Evolutionary conservation across 2,113 vertebrate genomes (phyloP).

Genomic region (Peromyscus leucopus): DNA sequence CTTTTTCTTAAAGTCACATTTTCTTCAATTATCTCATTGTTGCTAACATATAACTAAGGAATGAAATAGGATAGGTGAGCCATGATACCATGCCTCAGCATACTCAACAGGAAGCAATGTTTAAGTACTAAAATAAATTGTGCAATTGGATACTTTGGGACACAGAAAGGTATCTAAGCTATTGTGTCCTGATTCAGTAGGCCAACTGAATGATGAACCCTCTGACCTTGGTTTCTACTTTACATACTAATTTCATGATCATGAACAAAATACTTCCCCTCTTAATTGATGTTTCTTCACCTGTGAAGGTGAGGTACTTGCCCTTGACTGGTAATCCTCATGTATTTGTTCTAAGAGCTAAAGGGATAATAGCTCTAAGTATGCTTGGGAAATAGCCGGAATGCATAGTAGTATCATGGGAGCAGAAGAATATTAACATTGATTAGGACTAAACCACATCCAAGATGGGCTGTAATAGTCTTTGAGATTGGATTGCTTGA

Average conservation of each 20-base stretch:
- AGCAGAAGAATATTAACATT: neutral
- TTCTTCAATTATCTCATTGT: neutral
- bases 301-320: neutral
- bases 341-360: neutral
- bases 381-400: conserved; percentile 1
- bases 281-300: neutral
- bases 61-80: neutral
- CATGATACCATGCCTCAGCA: too few species aligned
- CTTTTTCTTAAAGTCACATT: neutral
- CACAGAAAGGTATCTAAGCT: neutral
- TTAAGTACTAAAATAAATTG: neutral
- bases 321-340: neutral
- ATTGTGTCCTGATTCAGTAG: neutral
- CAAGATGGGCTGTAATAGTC: neutral
- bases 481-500: neutral
- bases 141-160: neutral
- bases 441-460: neutral
- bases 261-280: neutral
- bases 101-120: neutral
- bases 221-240: neutral
- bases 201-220: neutral
- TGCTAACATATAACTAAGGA: neutral
- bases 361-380: neutral
- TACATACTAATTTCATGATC: neutral
- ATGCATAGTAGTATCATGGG: neutral